Evolutionary conservation across 2,888 invertebrate species (phyloP), one percentile per base, ranked within the genome.

Genomic region (Trichacis sp.): DNA sequence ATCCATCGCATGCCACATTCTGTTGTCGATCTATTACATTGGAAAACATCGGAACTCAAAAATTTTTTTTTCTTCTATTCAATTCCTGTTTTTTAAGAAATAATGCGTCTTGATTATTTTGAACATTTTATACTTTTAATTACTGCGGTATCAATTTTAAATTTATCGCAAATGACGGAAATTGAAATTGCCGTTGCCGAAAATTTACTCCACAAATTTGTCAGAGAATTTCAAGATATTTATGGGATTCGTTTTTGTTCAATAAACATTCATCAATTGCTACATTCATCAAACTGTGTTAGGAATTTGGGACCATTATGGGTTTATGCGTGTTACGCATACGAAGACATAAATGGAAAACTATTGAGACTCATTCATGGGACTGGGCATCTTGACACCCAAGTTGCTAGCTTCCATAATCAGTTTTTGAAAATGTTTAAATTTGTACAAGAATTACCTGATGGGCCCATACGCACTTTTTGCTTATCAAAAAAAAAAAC

Each of bases 41-140:
- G 53, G 65, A 64, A 70, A 54, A 58, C 64, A 15, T 68, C 59
- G 0, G 67, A 70, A 52, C 36, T 62, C 3, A 64, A 66, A 45
- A 42, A 24, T 24, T 57, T 66, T 1, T 11, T 36, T n/a, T 65
- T 59, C 52, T 61, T 62, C 45, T 70, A 64, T 30, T 62, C 63
- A 8, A 50, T 64, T 33, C 59, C 64, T 8, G 45, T 64, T 17
- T 42, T 64, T 19, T 18, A 49, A 42, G 53, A 56, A 36, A 24
- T 66, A 14, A 45, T 64, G 49, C 18, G 33, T 14, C 5, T 19
- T 12, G n/a, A n/a, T n/a, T n/a, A n/a, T n/a, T n/a, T n/a, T n/a
- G n/a, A n/a, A n/a, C n/a, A n/a, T n/a, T n/a, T n/a, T n/a, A n/a
- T n/a, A n/a, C n/a, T n/a, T n/a, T 29, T 29, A 9, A 9, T 29